These are phyloP conservation scores for Mormyrus proboscirostris DNA, from an alignment of 2,797 vertebrate genomes.

Conservation along the genomic window DNA sequence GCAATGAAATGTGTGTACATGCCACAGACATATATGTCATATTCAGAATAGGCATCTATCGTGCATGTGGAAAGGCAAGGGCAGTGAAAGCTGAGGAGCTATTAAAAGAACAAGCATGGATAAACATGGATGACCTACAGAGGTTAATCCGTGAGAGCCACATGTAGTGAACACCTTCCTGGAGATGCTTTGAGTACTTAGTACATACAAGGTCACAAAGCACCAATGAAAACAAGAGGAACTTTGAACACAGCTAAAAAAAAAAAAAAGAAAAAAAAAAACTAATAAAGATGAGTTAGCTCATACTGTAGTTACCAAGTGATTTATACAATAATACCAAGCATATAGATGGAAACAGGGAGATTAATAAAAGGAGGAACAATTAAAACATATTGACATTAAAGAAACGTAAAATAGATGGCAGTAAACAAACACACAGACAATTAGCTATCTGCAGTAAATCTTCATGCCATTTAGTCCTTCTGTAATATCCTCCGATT, in stretches of 20 bases:
- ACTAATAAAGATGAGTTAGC: neutral
- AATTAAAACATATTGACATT: neutral
- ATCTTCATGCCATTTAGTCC: constrained; percentile 16
- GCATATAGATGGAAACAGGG: neutral
- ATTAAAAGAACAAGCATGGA: neutral
- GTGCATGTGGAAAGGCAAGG: neutral
- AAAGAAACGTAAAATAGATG: constrained; percentile 5
- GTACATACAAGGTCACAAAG: neutral
- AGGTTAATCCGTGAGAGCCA: neutral
- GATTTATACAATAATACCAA: neutral
- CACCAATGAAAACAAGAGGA: neutral
- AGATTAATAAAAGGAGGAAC: neutral
- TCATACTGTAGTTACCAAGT: neutral
- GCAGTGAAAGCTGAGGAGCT: neutral
- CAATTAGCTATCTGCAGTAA: constrained; percentile 9
- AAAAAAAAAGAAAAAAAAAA: neutral
- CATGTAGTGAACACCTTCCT: neutral
- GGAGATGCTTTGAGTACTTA: neutral
- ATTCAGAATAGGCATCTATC: neutral
- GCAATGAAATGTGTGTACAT: neutral
- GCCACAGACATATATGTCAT: neutral
- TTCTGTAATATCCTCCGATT: constrained; percentile 12
- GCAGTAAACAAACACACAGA: constrained; percentile 5
- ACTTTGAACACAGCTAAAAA: neutral
- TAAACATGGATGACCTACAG: constrained; percentile 1